Conservation (phyloP, 2,113 vertebrate species). For the Brienomyrus longianalis region DNA sequence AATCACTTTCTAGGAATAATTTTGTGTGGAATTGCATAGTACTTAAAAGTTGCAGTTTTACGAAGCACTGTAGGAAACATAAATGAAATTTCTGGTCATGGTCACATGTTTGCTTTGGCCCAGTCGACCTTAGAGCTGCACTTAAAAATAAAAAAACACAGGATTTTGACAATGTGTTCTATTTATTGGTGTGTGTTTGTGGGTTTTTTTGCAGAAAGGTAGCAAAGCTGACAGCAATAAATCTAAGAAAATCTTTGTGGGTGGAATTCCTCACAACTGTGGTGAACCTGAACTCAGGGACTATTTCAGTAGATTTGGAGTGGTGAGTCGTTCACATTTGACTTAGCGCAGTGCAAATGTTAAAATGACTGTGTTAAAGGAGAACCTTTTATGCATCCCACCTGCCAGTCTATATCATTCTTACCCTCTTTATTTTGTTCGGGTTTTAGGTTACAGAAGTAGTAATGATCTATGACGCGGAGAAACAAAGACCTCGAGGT, state of each 20-base stretch:
- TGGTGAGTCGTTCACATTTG: conserved; percentile 76
- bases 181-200: conserved; percentile 33
- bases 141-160: background rate
- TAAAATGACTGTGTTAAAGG: background rate
- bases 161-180: background rate
- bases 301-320: conserved; percentile 99
- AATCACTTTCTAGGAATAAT: background rate
- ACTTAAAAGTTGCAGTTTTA: background rate
- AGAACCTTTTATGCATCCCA: background rate
- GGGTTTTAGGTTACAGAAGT: conserved; percentile 93
- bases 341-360: background rate
- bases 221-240: conserved; percentile 94
- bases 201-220: conserved; percentile 79
- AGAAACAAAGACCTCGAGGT: conserved; percentile 99
- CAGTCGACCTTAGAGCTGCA: background rate
- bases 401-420: conserved; percentile 40
- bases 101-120: background rate
- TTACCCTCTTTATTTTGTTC: conserved; percentile 41
- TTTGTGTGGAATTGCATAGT: background rate
- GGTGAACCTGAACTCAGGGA: conserved; percentile 99
- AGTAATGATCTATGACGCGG: conserved; percentile 99
- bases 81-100: background rate
- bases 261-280: conserved; percentile 99
- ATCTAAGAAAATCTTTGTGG: conserved; percentile 99
- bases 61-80: background rate